Conservation (phyloP, 2,113 vertebrate species). For the Pelvicachromis taeniatus region DNA sequence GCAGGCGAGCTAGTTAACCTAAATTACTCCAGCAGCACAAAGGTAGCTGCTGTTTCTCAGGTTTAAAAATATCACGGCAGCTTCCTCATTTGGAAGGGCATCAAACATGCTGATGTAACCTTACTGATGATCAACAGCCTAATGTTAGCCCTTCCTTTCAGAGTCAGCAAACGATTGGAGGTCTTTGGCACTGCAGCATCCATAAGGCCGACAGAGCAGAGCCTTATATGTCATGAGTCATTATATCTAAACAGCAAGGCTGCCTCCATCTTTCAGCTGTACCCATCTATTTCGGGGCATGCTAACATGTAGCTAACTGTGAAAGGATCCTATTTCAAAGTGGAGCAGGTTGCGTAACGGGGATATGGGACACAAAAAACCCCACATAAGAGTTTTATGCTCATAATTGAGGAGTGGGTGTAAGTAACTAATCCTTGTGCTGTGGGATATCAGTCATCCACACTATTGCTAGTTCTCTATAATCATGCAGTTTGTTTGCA, state of each 20-base stretch:
- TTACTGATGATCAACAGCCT: background rate
- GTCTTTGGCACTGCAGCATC: background rate
- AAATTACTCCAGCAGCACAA: conserved; percentile 31
- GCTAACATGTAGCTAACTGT: conserved; percentile 20
- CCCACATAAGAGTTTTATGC: conserved; percentile 56
- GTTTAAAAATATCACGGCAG: conserved; percentile 44
- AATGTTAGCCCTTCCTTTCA: background rate
- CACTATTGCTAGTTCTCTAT: conserved; percentile 54
- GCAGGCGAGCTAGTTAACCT: conserved; percentile 43
- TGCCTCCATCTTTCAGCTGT: background rate
- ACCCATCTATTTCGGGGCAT: background rate
- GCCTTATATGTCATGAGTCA: background rate
- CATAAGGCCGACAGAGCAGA: background rate
- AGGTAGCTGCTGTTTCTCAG: conserved; percentile 41
- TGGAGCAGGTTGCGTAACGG: conserved; percentile 57
- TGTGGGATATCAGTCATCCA: conserved; percentile 58
- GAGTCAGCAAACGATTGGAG: background rate
- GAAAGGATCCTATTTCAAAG: conserved; percentile 38
- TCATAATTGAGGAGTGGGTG: conserved; percentile 65
- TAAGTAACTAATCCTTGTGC: conserved; percentile 61
- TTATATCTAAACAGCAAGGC: background rate
- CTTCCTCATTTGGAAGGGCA: conserved; percentile 2
- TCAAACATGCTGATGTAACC: background rate
- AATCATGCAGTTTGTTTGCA: conserved; percentile 58
- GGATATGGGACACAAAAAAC: conserved; percentile 49